Evolutionary conservation across 2,888 invertebrate species (phyloP).

Genomic region (Platycheirus albimanus): DNA sequence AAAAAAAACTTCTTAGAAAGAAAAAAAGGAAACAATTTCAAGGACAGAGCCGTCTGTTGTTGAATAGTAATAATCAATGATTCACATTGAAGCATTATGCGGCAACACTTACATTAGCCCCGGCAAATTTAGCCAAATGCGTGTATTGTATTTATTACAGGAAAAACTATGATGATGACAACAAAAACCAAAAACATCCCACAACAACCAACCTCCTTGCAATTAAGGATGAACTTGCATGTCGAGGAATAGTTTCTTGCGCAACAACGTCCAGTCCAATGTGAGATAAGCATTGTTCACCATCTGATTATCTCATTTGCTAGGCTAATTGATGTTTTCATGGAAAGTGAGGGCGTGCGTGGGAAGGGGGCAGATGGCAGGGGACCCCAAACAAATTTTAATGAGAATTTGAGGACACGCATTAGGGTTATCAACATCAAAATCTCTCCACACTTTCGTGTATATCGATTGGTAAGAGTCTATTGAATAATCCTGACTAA

Average conservation of each 20-base stretch:
- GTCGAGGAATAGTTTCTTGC: slow-evolving; percentile 16
- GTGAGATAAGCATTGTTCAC: not conserved
- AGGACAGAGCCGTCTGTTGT: slow-evolving; percentile 45
- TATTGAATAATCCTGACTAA: slow-evolving; percentile 21
- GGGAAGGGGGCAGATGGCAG: not conserved
- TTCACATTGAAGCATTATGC: slow-evolving; percentile 45
- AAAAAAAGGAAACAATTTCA: slow-evolving; percentile 45
- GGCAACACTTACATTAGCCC: slow-evolving; percentile 8
- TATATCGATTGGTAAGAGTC: slow-evolving; percentile 51
- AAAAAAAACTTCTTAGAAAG: not conserved
- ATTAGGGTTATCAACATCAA: slow-evolving; percentile 39
- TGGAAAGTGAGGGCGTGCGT: not conserved
- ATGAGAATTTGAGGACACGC: not conserved
- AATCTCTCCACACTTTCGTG: slow-evolving; percentile 47
- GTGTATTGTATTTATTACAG: slow-evolving; percentile 20
- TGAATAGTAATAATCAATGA: slow-evolving; percentile 26
- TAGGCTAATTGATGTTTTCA: slow-evolving; percentile 32
- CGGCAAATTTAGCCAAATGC: slow-evolving; percentile 19
- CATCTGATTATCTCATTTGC: slow-evolving; percentile 50
- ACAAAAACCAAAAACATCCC: slow-evolving; percentile 6
- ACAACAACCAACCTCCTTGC: not conserved
- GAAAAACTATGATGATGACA: not conserved
- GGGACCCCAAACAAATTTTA: not conserved
- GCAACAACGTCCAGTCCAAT: slow-evolving; percentile 10
- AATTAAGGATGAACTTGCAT: slow-evolving; percentile 22